Evolutionary conservation across 1,140 invertebrate species (phyloP).

Genomic region (Euwallacea fornicatus): DNA sequence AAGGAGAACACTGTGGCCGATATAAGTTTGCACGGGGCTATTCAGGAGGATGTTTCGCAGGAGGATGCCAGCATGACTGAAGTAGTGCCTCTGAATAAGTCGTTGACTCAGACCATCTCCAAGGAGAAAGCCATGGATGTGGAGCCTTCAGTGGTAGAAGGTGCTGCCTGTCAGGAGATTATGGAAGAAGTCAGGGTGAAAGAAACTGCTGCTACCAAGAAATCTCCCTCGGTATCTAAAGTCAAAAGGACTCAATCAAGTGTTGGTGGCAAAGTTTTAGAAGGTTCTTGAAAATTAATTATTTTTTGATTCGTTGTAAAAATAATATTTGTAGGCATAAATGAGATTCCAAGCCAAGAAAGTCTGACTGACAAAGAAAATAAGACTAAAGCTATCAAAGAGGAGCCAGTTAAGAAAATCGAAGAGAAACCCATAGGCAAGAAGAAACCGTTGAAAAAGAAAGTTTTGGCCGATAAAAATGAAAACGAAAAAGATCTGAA

Average conservation of each 20-base stretch:
- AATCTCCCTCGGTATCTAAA: constrained; percentile 34
- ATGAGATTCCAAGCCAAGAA: constrained; percentile 51
- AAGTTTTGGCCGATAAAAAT: constrained; percentile 50
- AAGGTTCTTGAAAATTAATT: constrained; percentile 29
- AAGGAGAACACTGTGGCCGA: constrained; percentile 52
- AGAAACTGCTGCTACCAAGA: constrained; percentile 42
- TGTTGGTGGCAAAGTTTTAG: constrained; percentile 46
- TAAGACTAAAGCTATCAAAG: constrained; percentile 48
- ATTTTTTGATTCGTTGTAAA: constrained; percentile 3
- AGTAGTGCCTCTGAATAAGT: constrained; percentile 45
- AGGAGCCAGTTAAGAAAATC: constrained; percentile 41
- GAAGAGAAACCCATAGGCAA: constrained; percentile 43
- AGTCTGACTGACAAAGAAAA: constrained; percentile 50
- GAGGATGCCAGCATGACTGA: constrained; percentile 47
- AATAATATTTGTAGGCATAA: constrained; percentile 37
- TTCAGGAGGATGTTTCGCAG: constrained; percentile 40
- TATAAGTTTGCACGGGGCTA: constrained; percentile 45
- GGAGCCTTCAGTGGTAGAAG: constrained; percentile 35
- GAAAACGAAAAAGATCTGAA: constrained; percentile 49
- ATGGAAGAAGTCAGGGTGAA: constrained; percentile 51
- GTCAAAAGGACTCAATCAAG: constrained; percentile 46
- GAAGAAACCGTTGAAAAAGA: constrained; percentile 49
- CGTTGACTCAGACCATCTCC: constrained; percentile 50
- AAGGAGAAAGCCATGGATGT: constrained; percentile 45
- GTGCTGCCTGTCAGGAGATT: constrained; percentile 51